Evolutionary conservation across 2,888 invertebrate genomes (phyloP).

Genomic region (Meteorus cinctellus): DNA sequence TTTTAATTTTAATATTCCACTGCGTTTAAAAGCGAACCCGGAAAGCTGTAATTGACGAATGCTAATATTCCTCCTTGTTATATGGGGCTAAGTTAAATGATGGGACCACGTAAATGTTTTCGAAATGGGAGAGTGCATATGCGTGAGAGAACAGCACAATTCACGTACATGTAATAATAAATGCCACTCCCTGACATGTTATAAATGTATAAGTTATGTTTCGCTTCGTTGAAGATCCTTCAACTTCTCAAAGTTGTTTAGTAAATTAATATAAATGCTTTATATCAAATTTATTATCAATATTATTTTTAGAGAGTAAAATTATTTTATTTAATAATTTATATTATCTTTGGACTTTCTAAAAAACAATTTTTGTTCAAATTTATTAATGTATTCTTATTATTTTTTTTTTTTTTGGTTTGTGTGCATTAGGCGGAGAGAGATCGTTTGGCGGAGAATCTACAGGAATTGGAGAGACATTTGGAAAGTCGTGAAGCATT

Average conservation of each 20-base stretch:
- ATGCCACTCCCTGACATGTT: constrained; percentile 25
- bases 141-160: constrained; percentile 25
- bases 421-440: constrained; percentile 75
- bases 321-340: constrained; percentile 5
- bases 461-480: constrained; percentile 74
- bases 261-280: constrained; percentile 19
- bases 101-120: constrained; percentile 6
- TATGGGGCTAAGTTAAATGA: background rate
- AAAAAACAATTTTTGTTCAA: background rate
- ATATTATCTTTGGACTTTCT: background rate
- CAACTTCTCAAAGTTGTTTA: constrained; percentile 2
- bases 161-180: background rate
- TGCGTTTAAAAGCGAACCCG: constrained; percentile 16
- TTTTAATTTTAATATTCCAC: constrained; percentile 19
- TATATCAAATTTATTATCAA: constrained; percentile 16
- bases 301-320: constrained; percentile 27
- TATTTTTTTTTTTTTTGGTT: constrained; percentile 13
- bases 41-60: constrained; percentile 32
- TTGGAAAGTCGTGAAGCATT: constrained; percentile 77
- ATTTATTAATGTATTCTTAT: background rate
- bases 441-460: constrained; percentile 76
- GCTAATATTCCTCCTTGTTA: constrained; percentile 9
- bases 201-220: constrained; percentile 1
- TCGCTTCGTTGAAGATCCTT: constrained; percentile 34
- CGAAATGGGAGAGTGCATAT: background rate